phyloP scores from a whole-genome alignment of 2,113 vertebrate genomes.

The Periophthalmus modestus region DNA sequence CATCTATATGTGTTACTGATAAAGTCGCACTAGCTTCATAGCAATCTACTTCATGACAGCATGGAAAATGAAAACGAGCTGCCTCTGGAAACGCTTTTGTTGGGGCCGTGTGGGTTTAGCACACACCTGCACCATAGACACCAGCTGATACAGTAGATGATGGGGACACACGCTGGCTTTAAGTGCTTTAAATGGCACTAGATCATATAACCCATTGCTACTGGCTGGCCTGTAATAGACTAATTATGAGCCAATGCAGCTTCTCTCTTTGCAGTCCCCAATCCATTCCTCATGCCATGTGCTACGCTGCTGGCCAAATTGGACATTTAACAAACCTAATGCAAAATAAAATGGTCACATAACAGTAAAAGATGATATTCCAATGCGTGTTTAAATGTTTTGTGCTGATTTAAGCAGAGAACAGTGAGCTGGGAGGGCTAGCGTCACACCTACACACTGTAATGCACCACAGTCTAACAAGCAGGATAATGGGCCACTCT shows the following conservation, averaged over 20 bases:
- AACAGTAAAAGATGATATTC: conserved; percentile 20
- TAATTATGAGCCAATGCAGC: conserved; percentile 59
- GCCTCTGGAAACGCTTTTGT: conserved; percentile 14
- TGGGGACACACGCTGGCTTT: conserved; percentile 49
- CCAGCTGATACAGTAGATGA: conserved; percentile 52
- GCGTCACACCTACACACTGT: conserved; percentile 8
- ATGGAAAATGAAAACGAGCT: conserved; percentile 16
- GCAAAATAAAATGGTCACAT: conserved; percentile 23
- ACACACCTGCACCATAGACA: conserved; percentile 30
- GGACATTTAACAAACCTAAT: conserved; percentile 19
- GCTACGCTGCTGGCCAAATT: conserved; percentile 29
- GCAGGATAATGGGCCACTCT: conserved; percentile 15
- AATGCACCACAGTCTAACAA: conserved; percentile 24
- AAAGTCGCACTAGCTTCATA: conserved; percentile 24
- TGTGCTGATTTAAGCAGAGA: conserved; percentile 7
- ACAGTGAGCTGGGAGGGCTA: conserved; percentile 11
- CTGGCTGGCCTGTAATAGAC: conserved; percentile 55
- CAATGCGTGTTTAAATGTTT: conserved; percentile 16
- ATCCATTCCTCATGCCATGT: conserved; percentile 52
- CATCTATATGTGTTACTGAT: conserved; percentile 7
- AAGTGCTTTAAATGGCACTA: conserved; percentile 61
- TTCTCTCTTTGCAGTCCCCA: conserved; percentile 33
- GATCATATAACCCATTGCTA: conserved; percentile 56
- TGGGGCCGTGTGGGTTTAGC: conserved; percentile 29
- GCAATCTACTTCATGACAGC: conserved; percentile 26